Evolutionary conservation across 2,113 vertebrate genomes (phyloP).

Genomic region (Ailurus styani): DNA sequence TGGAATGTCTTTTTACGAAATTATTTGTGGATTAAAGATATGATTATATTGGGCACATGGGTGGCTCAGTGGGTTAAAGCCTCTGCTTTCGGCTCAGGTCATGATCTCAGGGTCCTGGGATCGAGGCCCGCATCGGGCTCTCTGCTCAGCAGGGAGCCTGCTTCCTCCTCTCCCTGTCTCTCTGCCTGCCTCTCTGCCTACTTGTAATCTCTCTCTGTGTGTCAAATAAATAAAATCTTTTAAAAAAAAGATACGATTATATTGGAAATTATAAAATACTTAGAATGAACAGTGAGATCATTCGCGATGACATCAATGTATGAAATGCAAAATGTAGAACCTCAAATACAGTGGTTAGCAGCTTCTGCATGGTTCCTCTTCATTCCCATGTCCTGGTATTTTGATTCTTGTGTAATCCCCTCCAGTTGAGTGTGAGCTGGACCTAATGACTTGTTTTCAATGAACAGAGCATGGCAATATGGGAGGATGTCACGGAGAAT

Average conservation of each 20-base stretch:
- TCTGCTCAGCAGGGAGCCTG: no score
- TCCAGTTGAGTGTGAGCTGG: neutral
- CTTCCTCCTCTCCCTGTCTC: no score
- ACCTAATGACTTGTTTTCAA: neutral
- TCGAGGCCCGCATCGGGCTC: no score
- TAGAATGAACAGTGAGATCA: neutral
- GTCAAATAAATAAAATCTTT: no score
- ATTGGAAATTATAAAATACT: neutral
- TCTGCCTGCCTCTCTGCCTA: no score
- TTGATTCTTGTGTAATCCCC: neutral
- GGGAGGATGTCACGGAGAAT: neutral
- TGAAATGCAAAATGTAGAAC: neutral
- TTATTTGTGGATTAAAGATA: neutral
- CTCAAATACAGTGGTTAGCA: neutral
- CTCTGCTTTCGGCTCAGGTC: no score
- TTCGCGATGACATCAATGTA: neutral
- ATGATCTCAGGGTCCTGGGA: no score
- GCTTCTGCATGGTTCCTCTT: neutral
- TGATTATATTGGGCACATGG: neutral
- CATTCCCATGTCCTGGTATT: neutral
- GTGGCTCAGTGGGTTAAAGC: no score
- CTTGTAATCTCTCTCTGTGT: no score
- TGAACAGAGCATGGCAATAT: no score
- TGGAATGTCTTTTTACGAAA: no score
- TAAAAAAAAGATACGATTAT: neutral